These are phyloP conservation scores for Neuroterus valhalla DNA, from an alignment of 1,140 invertebrate genomes.

Conservation along the genomic window DNA sequence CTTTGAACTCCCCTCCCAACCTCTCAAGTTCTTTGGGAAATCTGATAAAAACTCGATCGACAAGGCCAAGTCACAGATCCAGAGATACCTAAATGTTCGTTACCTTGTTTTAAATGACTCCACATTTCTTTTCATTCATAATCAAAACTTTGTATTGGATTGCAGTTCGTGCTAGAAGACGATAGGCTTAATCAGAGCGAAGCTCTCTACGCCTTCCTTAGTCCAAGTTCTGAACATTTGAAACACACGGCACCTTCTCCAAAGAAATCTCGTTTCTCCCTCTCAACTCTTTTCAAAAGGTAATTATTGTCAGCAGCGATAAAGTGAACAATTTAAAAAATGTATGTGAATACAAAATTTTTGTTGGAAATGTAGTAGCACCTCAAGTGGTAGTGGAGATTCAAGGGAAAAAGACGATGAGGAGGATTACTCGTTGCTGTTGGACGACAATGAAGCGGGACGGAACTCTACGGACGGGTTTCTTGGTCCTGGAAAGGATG, in stretches of 20 bases:
- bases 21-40: conserved; percentile 87
- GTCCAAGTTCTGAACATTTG: conserved; percentile 90
- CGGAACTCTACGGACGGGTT: conserved; percentile 69
- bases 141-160: conserved; percentile 42
- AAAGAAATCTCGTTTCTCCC: conserved; percentile 89
- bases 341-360: not conserved
- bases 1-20: conserved; percentile 86
- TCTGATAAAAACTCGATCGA: conserved; percentile 86
- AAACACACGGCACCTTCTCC: conserved; percentile 84
- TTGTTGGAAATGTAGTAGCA: conserved; percentile 47
- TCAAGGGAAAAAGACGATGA: conserved; percentile 78
- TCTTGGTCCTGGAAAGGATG: conserved; percentile 82
- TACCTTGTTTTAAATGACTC: conserved; percentile 36
- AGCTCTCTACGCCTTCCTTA: conserved; percentile 91
- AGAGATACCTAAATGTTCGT: conserved; percentile 89
- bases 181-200: conserved; percentile 91
- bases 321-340: too few species aligned
- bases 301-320: conserved; percentile 60
- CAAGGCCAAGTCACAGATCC: conserved; percentile 87
- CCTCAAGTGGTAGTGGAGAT: conserved; percentile 67
- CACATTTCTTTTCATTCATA: not conserved
- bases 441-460: conserved; percentile 76
- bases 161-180: conserved; percentile 89
- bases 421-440: conserved; percentile 83
- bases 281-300: conserved; percentile 91